Evolutionary conservation across 2,113 vertebrate species (phyloP).

Genomic region (Andinoacara biseriatus): DNA sequence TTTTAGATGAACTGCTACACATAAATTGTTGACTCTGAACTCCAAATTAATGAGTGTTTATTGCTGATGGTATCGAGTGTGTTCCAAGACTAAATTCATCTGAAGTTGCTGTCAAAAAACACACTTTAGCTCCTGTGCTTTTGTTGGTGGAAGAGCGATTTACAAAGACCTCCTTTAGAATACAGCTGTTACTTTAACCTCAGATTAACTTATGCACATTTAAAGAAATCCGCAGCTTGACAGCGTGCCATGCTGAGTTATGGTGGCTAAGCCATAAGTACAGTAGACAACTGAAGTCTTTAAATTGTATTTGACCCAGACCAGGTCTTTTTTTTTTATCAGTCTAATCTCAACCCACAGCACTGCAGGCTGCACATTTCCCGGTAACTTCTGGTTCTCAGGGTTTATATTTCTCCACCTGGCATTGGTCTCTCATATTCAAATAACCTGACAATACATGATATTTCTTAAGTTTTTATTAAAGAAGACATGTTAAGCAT

Average conservation of each 20-base stretch:
- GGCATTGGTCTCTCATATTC: constrained; percentile 25
- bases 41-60: no score
- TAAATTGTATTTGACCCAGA: constrained; percentile 41
- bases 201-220: neutral
- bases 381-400: constrained; percentile 37
- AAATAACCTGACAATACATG: constrained; percentile 29
- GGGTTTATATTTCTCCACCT: constrained; percentile 50
- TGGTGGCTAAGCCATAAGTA: neutral
- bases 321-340: constrained; percentile 11
- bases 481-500: constrained; percentile 48
- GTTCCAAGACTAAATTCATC: neutral
- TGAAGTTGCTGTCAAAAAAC: neutral
- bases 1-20: no score
- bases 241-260: neutral
- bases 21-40: no score
- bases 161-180: neutral
- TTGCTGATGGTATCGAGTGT: no score
- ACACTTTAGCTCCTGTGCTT: neutral
- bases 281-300: constrained; percentile 34
- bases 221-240: constrained; percentile 23
- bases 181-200: neutral
- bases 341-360: constrained; percentile 21
- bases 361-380: constrained; percentile 23
- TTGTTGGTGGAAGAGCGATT: neutral
- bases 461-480: constrained; percentile 40